Evolutionary conservation across 1,140 invertebrate species (phyloP).

Genomic region (Drosophila micromelanica): DNA sequence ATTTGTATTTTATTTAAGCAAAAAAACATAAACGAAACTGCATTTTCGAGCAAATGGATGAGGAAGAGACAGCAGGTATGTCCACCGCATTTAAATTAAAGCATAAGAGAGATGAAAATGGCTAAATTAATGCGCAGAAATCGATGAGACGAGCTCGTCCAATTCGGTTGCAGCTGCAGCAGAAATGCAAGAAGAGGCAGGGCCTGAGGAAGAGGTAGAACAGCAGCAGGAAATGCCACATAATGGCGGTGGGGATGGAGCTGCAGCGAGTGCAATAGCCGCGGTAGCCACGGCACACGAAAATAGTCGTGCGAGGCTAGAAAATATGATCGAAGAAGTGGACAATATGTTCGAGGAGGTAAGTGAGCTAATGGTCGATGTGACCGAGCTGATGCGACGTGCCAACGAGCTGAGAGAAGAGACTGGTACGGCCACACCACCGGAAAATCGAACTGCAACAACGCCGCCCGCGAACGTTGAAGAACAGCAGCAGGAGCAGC

Average conservation of each 20-base stretch:
- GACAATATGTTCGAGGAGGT: conserved; percentile 46
- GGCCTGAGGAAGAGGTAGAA: too few relatives aligned
- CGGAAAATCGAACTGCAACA: background rate
- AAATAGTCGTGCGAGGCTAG: conserved; percentile 27
- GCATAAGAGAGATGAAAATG: background rate
- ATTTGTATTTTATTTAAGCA: conserved; percentile 17
- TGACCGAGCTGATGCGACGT: conserved; percentile 27
- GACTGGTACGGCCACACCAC: background rate
- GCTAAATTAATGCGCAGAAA: conserved; percentile 47
- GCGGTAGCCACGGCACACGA: conserved; percentile 18
- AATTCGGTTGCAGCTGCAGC: conserved; percentile 25
- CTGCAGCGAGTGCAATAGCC: conserved; percentile 36
- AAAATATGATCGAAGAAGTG: conserved; percentile 39
- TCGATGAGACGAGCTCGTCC: conserved; percentile 46
- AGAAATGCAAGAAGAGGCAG: conserved; percentile 21
- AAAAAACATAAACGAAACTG: conserved; percentile 15
- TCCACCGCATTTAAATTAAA: background rate
- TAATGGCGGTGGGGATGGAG: conserved; percentile 5
- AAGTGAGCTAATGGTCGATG: conserved; percentile 33
- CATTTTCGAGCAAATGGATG: conserved; percentile 49
- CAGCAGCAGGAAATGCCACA: conserved; percentile 4
- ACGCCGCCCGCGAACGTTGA: background rate
- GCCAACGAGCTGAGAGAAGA: conserved; percentile 25
- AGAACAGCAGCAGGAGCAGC: background rate
- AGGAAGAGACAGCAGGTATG: conserved; percentile 59